Conservation (phyloP, 2,888 invertebrate genomes). For the Phragmatobia fuliginosa region DNA sequence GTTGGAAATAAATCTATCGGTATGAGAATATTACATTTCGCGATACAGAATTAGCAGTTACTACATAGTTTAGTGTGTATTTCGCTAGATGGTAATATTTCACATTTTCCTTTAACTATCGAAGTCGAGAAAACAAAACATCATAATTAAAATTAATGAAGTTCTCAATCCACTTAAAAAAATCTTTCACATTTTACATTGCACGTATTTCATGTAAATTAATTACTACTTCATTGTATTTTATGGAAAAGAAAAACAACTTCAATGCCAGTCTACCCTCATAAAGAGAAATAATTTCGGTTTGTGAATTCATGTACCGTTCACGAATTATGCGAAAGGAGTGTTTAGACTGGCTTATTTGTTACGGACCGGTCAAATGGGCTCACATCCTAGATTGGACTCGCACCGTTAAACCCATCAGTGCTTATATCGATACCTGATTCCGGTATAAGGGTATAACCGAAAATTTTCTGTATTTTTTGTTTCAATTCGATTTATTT, state of each 20-base stretch:
- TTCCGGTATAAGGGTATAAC: neutral
- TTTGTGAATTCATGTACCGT: constrained; percentile 58
- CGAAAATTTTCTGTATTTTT: neutral
- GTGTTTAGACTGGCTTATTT: constrained; percentile 35
- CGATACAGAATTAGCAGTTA: too few relatives aligned
- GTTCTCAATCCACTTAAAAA: constrained; percentile 17
- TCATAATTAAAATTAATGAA: neutral
- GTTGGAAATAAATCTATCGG: too few relatives aligned
- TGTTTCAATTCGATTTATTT: neutral
- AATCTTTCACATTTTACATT: constrained; percentile 27
- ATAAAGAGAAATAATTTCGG: constrained; percentile 49
- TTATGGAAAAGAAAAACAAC: constrained; percentile 23
- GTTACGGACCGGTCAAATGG: neutral
- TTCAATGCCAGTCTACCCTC: constrained; percentile 39
- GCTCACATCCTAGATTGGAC: neutral
- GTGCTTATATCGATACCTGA: neutral
- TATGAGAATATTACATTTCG: too few relatives aligned
- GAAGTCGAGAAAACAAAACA: neutral
- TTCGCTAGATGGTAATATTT: too few relatives aligned
- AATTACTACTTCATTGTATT: constrained; percentile 31
- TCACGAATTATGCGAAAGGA: constrained; percentile 48
- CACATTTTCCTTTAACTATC: too few relatives aligned
- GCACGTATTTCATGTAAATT: constrained; percentile 17
- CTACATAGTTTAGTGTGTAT: too few relatives aligned
- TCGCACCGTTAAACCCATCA: neutral